Evolutionary conservation across 2,113 vertebrate species (phyloP).

Genomic region (Psittacus erithacus): DNA sequence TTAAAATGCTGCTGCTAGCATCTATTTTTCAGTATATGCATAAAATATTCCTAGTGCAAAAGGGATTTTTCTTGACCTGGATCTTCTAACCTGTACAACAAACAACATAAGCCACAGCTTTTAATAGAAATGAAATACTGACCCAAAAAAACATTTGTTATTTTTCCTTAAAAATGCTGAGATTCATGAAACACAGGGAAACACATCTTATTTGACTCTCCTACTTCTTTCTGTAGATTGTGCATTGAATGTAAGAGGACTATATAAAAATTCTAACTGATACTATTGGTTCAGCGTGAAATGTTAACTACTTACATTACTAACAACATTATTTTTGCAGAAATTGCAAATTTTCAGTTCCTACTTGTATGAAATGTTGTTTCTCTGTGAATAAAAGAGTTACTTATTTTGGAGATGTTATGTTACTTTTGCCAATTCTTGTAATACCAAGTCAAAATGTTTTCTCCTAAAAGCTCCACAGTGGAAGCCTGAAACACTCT

Average conservation of each 20-base stretch:
- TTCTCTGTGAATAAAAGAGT: conserved; percentile 27
- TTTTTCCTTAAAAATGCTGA: neutral
- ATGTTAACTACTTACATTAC: conserved; percentile 37
- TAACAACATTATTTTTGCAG: neutral
- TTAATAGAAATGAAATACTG: neutral
- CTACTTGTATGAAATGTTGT: neutral
- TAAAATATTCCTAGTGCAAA: neutral
- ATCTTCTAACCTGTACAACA: neutral
- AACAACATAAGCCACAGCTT: neutral
- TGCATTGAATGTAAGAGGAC: conserved; percentile 15
- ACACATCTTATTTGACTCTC: neutral
- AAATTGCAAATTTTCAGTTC: conserved; percentile 50
- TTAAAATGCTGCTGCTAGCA: neutral
- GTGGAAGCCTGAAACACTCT: neutral
- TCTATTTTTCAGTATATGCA: neutral
- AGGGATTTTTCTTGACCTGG: neutral
- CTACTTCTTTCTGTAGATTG: neutral
- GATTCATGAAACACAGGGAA: neutral
- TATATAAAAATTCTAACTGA: conserved; percentile 12
- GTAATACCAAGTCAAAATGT: neutral
- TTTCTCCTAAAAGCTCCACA: neutral
- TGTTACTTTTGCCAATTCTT: neutral
- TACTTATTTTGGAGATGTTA: neutral
- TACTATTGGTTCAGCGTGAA: conserved; percentile 32
- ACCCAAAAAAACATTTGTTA: neutral